phyloP scores from a whole-genome alignment of 2,888 invertebrate genomes.

The Chaetoderma sp. region DNA sequence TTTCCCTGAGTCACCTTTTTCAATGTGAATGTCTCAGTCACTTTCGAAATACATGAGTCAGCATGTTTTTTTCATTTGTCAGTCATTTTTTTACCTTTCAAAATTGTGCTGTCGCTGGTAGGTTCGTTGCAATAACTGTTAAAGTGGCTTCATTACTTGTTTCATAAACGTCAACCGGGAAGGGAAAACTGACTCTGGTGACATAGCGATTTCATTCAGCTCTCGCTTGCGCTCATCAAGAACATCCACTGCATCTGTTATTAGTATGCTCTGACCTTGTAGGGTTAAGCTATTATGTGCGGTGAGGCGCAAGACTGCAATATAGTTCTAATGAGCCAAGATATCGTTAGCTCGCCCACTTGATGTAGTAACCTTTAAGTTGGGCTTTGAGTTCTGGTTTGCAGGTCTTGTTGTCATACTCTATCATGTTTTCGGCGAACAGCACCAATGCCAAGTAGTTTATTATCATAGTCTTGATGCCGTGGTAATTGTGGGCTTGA shows the following conservation, averaged over 20 bases:
- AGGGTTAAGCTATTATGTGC: background rate
- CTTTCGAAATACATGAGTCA: background rate
- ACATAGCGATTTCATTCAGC: too few species aligned
- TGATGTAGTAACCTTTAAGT: background rate
- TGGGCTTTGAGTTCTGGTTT: background rate
- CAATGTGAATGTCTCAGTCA: background rate
- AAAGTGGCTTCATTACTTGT: background rate
- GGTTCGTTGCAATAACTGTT: background rate
- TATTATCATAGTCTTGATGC: background rate
- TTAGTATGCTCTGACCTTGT: background rate
- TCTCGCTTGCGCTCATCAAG: too few species aligned
- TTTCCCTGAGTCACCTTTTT: too few species aligned
- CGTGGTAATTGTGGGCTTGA: background rate
- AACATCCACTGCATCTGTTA: background rate
- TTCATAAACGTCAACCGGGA: background rate
- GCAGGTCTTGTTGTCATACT: background rate
- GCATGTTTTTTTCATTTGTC: background rate
- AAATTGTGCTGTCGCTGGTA: background rate
- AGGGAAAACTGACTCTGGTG: background rate
- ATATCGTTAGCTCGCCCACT: background rate
- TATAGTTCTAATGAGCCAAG: background rate
- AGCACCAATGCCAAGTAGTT: background rate
- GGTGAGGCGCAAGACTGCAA: too few species aligned
- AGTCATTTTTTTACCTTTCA: background rate
- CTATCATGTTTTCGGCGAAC: constrained; percentile 1